Conservation (phyloP, 2,113 vertebrate species). For the Thalassarche chlororhynchos region DNA sequence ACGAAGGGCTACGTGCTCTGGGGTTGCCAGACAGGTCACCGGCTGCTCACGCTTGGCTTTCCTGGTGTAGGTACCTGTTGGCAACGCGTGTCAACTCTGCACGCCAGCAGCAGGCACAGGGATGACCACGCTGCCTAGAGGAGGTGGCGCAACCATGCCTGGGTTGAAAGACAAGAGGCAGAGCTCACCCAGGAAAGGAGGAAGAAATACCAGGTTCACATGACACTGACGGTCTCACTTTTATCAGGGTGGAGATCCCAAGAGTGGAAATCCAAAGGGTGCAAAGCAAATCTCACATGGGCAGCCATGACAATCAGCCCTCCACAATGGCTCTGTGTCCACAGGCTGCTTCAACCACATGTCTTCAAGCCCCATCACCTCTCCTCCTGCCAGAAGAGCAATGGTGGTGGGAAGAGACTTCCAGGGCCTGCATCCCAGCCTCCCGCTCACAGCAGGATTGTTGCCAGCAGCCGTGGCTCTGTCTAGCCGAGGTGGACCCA, state of each 20-base stretch:
- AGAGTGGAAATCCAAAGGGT: not conserved
- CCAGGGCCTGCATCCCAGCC: not conserved
- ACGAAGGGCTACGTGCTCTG: not conserved
- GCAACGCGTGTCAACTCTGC: not conserved
- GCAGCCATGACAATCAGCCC: not conserved
- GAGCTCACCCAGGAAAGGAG: not conserved
- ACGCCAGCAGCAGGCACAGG: not conserved
- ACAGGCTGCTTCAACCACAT: not conserved
- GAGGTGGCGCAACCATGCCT: not conserved
- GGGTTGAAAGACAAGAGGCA: not conserved
- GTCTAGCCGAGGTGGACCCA: not conserved
- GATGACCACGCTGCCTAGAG: not conserved
- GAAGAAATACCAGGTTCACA: not conserved
- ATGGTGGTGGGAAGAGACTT: not conserved
- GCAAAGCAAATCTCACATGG: not conserved
- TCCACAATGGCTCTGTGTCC: fast-evolving
- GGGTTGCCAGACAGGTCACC: not conserved
- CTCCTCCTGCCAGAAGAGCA: not conserved
- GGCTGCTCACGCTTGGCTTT: not conserved
- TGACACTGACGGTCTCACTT: not conserved
- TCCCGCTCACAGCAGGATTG: not conserved
- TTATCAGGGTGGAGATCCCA: not conserved
- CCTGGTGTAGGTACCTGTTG: not conserved
- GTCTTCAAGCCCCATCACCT: not conserved
- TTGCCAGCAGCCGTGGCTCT: not conserved